phyloP scores from a whole-genome alignment of 2,888 invertebrate genomes.

The Gibbula magus region DNA sequence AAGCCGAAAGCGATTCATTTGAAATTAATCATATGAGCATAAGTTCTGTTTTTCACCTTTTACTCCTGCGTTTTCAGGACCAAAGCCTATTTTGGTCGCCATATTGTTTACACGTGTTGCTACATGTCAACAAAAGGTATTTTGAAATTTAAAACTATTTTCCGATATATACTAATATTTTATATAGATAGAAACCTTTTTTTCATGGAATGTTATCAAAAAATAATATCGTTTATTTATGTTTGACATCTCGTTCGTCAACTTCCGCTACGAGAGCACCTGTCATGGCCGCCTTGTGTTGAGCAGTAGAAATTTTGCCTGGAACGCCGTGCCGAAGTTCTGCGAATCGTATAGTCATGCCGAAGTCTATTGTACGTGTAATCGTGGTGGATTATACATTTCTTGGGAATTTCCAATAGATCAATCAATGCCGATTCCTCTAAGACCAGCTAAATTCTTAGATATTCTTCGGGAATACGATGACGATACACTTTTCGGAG shows the following conservation, averaged over 20 bases:
- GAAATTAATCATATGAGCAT: background rate
- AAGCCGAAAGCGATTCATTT: background rate
- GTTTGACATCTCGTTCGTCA: background rate
- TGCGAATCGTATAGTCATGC: background rate
- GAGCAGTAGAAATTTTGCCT: background rate
- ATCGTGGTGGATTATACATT: too few relatives aligned
- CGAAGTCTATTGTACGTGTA: background rate
- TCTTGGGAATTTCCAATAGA: too few relatives aligned
- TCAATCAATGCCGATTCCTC: too few relatives aligned
- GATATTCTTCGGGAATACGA: background rate
- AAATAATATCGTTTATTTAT: background rate
- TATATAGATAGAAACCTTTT: background rate
- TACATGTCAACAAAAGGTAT: conserved; percentile 21
- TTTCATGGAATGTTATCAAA: background rate
- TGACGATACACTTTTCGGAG: background rate
- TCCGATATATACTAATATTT: background rate
- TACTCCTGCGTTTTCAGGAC: background rate
- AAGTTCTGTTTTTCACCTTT: background rate
- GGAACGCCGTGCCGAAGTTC: too few relatives aligned
- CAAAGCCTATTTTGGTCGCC: conserved; percentile 32
- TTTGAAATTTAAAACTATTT: background rate
- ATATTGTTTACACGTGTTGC: conserved; percentile 38
- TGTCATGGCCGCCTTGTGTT: background rate
- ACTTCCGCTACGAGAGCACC: background rate
- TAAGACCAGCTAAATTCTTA: too few relatives aligned